These are phyloP conservation scores for Procambarus clarkii DNA, from an alignment of 1,140 invertebrate species.

Conservation along the genomic window DNA sequence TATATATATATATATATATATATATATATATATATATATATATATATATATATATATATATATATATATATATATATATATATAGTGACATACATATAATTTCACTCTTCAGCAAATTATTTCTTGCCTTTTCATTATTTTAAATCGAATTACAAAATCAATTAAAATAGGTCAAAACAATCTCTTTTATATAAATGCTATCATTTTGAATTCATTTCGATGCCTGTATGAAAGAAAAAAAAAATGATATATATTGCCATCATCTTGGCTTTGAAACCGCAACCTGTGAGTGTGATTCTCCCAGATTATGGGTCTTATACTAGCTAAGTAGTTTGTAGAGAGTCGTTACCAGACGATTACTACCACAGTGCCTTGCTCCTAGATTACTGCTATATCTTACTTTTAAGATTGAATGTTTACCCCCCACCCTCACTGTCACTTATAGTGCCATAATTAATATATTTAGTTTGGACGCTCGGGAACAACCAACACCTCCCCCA, in stretches of 20 bases:
- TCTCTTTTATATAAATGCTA: background rate
- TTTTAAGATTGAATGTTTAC: slow-evolving; percentile 38
- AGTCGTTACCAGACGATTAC: too few relatives aligned
- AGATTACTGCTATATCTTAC: slow-evolving; percentile 51
- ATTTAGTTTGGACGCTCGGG: too few relatives aligned
- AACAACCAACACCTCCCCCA: too few relatives aligned
- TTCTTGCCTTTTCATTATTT: slow-evolving; percentile 22
- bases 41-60: slow-evolving; percentile 1
- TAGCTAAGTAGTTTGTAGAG: slow-evolving; percentile 58
- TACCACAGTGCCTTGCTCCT: slow-evolving; percentile 47
- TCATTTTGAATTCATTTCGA: slow-evolving; percentile 36
- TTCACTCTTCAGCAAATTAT: background rate
- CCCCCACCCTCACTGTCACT: too few relatives aligned
- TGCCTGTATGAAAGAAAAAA: background rate
- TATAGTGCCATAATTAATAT: too few relatives aligned
- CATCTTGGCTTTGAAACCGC: too few relatives aligned
- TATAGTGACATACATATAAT: too few relatives aligned
- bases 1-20: background rate
- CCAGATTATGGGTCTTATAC: slow-evolving; percentile 68
- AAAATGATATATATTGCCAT: too few relatives aligned
- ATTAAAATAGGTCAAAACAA: background rate
- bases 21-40: background rate
- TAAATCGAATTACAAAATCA: slow-evolving; percentile 35
- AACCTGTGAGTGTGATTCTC: slow-evolving; percentile 56
- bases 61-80: too few relatives aligned